Evolutionary conservation across 2,888 invertebrate species (phyloP).

Genomic region (Escarpia spicata): DNA sequence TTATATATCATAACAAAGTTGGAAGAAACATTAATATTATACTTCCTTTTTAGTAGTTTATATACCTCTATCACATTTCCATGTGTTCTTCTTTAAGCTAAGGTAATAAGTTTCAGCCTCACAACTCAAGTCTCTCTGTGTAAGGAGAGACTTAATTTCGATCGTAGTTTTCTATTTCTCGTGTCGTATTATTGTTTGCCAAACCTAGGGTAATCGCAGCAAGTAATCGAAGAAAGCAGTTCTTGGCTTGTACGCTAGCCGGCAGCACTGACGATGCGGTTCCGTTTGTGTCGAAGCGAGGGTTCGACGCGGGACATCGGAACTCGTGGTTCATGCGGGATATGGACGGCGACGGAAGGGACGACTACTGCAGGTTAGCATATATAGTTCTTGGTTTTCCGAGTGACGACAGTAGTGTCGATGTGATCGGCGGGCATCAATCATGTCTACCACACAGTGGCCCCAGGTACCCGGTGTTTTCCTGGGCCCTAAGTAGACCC

Average conservation of each 20-base stretch:
- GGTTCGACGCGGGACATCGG: constrained; percentile 45
- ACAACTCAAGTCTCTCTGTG: too few species aligned
- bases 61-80: too few species aligned
- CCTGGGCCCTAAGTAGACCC: too few species aligned
- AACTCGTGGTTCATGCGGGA: constrained; percentile 53
- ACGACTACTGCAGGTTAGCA: constrained; percentile 51
- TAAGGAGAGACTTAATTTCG: background rate
- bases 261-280: constrained; percentile 45
- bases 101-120: too few species aligned
- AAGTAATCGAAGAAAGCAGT: constrained; percentile 38
- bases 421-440: background rate
- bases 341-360: constrained; percentile 50
- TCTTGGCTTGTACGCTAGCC: constrained; percentile 50
- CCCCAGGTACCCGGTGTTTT: too few species aligned
- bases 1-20: too few species aligned
- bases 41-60: too few species aligned
- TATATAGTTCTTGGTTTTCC: background rate
- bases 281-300: constrained; percentile 47
- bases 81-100: too few species aligned
- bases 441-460: too few species aligned
- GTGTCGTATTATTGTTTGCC: background rate
- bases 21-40: too few species aligned
- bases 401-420: background rate
- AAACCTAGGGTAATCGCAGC: constrained; percentile 45
- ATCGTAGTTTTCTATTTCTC: background rate